Evolutionary conservation across 2,113 vertebrate species (phyloP), one percentile per base, ranked within the genome.

Genomic region (Rhinolophus sinicus): DNA sequence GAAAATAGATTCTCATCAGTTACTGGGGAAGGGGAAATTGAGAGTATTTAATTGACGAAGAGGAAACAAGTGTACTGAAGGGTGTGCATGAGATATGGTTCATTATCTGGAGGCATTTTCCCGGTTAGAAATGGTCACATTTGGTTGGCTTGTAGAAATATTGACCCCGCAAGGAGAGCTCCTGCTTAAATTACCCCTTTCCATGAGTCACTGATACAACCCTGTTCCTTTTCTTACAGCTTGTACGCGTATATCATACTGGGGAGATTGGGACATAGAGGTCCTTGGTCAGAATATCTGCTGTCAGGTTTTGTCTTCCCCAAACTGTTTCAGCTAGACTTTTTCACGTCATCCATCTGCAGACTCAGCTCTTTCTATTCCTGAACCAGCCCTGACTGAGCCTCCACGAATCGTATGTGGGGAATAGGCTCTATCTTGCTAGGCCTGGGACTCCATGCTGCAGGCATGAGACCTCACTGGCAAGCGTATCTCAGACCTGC

Each of bases 91-190:
- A 88, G 47, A 85, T 44, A 72, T 6, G 80, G 67, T 80, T 92
- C 58, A 80, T 92, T 91, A 93, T 33, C 19, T 1, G 10, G 77
- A 94, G 83, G 82, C 76, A 81, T 73, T 77, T 95, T 85, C 65
- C 72, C 96, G 73, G 47, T 95, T 88, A 96, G 72, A 93, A 92
- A 82, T 6, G 24, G 93, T 83, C 72, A 82, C 6, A 3, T 77
- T 93, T 94, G 75, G 67, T 93, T 95, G 82, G 10, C 58, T 78
- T 86, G 33, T 84, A 95, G 95, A 97, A 93, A 92, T 92, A 97
- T 40, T 60, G 18, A 54, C 64, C 24, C 77, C 80, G 40, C 13
- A 60, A n/a, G 47, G 44, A 70, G n/a, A 64, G 47, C 3, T 7
- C 40, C 38, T 22, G 0, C 9, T 60, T 90, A 75, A 85, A 91